These are phyloP conservation scores for Lepidochrysops patricia DNA, from an alignment of 2,888 invertebrate species.

Conservation along the genomic window DNA sequence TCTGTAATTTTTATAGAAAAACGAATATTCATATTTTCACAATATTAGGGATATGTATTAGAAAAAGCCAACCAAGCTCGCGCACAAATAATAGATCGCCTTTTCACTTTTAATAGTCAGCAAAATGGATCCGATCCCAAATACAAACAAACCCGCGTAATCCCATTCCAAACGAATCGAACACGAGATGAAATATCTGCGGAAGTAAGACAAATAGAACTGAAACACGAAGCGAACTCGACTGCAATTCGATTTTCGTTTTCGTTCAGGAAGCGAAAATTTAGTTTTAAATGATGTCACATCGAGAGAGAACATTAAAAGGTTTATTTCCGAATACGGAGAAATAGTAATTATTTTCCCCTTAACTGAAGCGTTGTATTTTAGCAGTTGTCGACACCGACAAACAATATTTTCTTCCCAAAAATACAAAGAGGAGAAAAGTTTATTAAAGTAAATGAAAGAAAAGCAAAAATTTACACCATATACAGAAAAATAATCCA, in stretches of 20 bases:
- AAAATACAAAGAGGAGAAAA: background rate
- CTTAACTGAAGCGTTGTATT: background rate
- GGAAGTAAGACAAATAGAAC: constrained; percentile 4
- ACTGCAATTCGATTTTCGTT: constrained; percentile 16
- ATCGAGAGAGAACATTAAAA: background rate
- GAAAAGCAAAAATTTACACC: background rate
- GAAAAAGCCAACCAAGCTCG: background rate
- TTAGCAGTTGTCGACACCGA: background rate
- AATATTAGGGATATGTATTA: too few relatives aligned
- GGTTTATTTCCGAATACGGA: background rate
- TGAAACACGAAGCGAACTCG: constrained; percentile 10
- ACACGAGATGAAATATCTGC: constrained; percentile 10
- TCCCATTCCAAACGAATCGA: constrained; percentile 9
- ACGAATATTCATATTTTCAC: too few relatives aligned
- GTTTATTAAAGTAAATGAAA: background rate
- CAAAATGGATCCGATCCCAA: constrained; percentile 4
- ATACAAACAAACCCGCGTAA: constrained; percentile 1
- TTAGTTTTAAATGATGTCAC: background rate
- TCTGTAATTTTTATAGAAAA: too few relatives aligned
- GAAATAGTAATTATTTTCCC: background rate
- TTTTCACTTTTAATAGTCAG: background rate
- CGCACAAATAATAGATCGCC: background rate
- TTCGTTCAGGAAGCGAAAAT: constrained; percentile 7
- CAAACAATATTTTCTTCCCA: background rate
- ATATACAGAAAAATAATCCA: background rate